Conservation (phyloP, 2,797 vertebrate genomes). For the Pantherophis vulpinus region DNA sequence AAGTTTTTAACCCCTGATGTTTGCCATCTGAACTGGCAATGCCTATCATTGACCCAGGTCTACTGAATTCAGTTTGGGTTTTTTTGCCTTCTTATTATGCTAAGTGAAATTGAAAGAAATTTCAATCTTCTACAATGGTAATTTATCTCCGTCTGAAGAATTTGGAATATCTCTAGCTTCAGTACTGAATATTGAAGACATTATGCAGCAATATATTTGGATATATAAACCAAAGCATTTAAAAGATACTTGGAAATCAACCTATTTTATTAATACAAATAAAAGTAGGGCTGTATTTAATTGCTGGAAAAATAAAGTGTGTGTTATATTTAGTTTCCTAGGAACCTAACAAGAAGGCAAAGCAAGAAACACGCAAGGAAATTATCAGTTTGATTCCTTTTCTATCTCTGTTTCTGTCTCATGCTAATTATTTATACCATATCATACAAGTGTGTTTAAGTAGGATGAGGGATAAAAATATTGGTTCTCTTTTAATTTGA, state of each 20-base stretch:
- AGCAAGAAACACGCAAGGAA: not conserved
- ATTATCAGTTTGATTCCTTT: not conserved
- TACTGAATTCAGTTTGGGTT: not conserved
- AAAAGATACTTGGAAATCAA: constrained; percentile 2
- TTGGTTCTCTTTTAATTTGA: not conserved
- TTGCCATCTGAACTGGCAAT: not conserved
- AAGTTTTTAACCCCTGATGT: not conserved
- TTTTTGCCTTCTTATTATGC: not conserved
- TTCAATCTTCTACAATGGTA: not conserved
- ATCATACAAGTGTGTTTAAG: not conserved
- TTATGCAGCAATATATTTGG: not conserved
- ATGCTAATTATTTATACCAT: not conserved
- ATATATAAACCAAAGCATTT: constrained; percentile 5
- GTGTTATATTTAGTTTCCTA: not conserved
- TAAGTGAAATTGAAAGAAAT: not conserved
- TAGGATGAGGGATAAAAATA: not conserved
- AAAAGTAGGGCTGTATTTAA: not conserved
- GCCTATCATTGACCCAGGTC: not conserved
- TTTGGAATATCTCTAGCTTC: not conserved
- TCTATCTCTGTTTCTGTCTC: not conserved
- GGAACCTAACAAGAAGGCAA: not conserved
- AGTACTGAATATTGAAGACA: not conserved
- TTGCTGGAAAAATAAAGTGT: not conserved
- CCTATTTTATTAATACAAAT: not conserved
- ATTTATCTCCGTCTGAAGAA: not conserved